Percentiles rank a stretch among this genome's conserved stretches.
phyloP scores from a whole-genome alignment of 2,113 vertebrate genomes.

The Phocoena sinus region DNA sequence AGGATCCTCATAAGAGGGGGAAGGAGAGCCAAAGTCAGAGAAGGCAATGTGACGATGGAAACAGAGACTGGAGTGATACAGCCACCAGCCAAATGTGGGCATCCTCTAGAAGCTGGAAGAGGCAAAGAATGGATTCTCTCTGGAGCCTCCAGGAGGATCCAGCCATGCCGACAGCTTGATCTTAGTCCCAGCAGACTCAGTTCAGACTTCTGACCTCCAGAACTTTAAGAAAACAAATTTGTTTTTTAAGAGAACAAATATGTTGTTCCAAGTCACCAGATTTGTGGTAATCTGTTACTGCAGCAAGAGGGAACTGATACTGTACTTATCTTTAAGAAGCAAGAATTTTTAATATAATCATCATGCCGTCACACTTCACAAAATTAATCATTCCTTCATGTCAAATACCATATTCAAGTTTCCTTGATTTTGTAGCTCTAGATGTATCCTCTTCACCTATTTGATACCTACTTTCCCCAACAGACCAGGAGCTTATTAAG shows the following conservation, averaged over 20 bases:
- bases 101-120: background rate
- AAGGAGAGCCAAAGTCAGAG: background rate
- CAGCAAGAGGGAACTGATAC: background rate
- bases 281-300: background rate
- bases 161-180: background rate
- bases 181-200: background rate
- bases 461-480: background rate
- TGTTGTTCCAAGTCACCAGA: background rate
- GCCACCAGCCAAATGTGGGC: rapidly evolving
- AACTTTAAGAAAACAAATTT: background rate
- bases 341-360: background rate
- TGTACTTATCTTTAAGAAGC: background rate
- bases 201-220: background rate
- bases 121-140: background rate
- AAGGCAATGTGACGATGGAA: background rate
- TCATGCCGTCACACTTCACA: background rate
- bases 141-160: background rate
- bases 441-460: background rate
- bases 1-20: background rate
- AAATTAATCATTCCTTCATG: background rate
- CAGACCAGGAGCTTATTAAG: background rate
- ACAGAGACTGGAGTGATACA: background rate
- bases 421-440: background rate
- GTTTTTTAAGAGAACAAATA: background rate
- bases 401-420: background rate